A percentile compares a stretch with the other conserved stretches of the same genome.
These are phyloP conservation scores for Sebastes miniatus DNA, from an alignment of 2,797 vertebrate genomes.

Conservation along the genomic window DNA sequence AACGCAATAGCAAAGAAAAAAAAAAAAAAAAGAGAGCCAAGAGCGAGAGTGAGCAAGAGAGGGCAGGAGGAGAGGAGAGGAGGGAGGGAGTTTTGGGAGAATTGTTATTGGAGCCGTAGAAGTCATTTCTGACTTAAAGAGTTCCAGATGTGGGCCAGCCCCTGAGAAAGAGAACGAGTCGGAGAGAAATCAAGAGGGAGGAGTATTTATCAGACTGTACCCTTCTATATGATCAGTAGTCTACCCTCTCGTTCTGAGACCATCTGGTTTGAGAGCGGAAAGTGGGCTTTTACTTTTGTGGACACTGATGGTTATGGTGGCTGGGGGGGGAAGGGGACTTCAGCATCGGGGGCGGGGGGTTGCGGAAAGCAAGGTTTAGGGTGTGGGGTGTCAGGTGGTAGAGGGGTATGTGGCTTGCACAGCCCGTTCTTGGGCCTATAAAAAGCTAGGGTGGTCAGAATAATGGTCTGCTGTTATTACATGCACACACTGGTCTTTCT, in stretches of 20 bases:
- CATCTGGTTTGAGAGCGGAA: slow-evolving; percentile 9
- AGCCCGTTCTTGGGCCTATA: slow-evolving; percentile 56
- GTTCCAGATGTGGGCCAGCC: slow-evolving; percentile 84
- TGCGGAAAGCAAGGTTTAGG: slow-evolving; percentile 32
- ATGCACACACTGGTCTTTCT: slow-evolving; percentile 23
- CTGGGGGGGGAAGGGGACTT: background rate
- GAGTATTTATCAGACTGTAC: slow-evolving; percentile 44
- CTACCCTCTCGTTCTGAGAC: background rate
- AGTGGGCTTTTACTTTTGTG: slow-evolving; percentile 7
- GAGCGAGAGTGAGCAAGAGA: slow-evolving; percentile 48
- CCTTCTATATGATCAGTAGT: slow-evolving; percentile 44
- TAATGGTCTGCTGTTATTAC: slow-evolving; percentile 74
- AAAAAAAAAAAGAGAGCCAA: background rate
- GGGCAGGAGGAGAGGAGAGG: slow-evolving; percentile 47
- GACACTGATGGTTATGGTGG: background rate
- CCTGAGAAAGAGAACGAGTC: slow-evolving; percentile 57
- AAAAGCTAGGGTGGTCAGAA: slow-evolving; percentile 75
- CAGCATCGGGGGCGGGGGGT: background rate
- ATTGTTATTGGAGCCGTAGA: slow-evolving; percentile 84
- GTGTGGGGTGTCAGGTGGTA: slow-evolving; percentile 75
- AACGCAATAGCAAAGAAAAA: slow-evolving; percentile 44
- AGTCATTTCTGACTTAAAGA: slow-evolving; percentile 84
- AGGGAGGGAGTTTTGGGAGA: slow-evolving; percentile 61
- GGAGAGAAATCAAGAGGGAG: slow-evolving; percentile 51
- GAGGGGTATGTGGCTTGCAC: slow-evolving; percentile 61